These are phyloP conservation scores for Harpalus rufipes DNA, from an alignment of 2,888 invertebrate genomes.

Conservation along the genomic window DNA sequence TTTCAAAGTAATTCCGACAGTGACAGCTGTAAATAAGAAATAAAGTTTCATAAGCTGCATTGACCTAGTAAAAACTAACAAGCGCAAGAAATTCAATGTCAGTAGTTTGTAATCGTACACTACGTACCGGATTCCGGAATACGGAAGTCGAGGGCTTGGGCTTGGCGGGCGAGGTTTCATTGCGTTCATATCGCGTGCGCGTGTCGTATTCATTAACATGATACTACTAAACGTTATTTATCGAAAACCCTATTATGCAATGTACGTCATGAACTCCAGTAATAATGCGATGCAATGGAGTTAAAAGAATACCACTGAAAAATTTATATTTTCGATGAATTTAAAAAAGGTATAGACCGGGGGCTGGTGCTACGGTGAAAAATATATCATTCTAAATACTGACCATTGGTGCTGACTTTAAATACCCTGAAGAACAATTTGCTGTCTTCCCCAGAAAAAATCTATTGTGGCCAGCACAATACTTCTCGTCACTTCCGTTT, in stretches of 20 bases:
- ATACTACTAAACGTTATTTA: constrained; percentile 41
- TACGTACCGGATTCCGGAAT: background rate
- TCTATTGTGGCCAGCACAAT: too few species aligned
- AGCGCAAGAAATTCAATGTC: constrained; percentile 55
- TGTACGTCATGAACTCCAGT: background rate
- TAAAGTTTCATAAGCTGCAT: constrained; percentile 42
- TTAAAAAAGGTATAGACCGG: too few species aligned
- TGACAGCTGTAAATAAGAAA: background rate
- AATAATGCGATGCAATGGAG: background rate
- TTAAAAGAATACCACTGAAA: too few species aligned
- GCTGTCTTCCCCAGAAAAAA: too few species aligned
- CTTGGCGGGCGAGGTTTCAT: constrained; percentile 14
- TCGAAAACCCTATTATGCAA: constrained; percentile 28
- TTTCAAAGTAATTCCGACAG: background rate
- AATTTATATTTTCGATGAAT: too few species aligned
- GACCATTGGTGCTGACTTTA: too few species aligned
- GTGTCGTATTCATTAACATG: constrained; percentile 58
- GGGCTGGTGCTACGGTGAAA: too few species aligned
- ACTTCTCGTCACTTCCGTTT: too few species aligned
- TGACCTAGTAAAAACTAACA: constrained; percentile 52
- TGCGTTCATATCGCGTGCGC: constrained; percentile 47
- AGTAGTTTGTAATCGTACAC: constrained; percentile 21
- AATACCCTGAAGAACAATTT: too few species aligned
- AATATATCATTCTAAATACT: too few species aligned
- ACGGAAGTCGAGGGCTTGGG: background rate